Evolutionary conservation across 1,140 invertebrate species (phyloP), one percentile per base, ranked within the genome.

Genomic region (Vollenhovia emeryi): DNA sequence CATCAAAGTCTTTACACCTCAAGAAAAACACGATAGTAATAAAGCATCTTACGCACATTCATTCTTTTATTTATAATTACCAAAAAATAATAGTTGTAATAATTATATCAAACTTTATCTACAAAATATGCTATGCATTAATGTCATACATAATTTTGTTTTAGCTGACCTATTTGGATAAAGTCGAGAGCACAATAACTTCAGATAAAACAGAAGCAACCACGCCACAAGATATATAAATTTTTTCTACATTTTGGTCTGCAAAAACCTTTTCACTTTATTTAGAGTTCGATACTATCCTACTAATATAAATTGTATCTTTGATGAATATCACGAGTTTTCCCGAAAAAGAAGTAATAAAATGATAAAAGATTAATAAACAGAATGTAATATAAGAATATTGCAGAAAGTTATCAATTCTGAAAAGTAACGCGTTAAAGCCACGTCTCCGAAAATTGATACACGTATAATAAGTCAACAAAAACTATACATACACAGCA

Each of bases 141-240:
- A 62, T 9, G 1, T 36, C 21, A 30, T 27, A 27, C 50, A 62
- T 71, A 24, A 24, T 62, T 73, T 78, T 60, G 24, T 90, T 90
- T 57, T 71, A 91, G 90, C 33, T 91, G 59, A 87, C 79, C 15
- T 91, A 91, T 62, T 27, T 91, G 36, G 90, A 91, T 52, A 88
- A 88, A 74, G 68, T 66, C 1, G 62, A 68, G 30, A 50, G 43
- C 27, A 59, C 45, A 13, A 43, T 52, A 30, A 33, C 48, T 2
- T 43, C 69, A 8, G 30, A 55, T 24, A 88, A 86, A 24, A 18
- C 62, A 8, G 84, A 64, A 21, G 3, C 15, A 2, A 59, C 40
- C 8, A 21, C 4, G 2, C 18, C 40, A 45, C 66, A 73, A 52
- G 78, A 82, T 21, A 82, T 50, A 18, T 82, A 73, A 59, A 45